These are phyloP conservation scores for Rostratula benghalensis DNA, from an alignment of 2,113 vertebrate genomes.

Conservation along the genomic window DNA sequence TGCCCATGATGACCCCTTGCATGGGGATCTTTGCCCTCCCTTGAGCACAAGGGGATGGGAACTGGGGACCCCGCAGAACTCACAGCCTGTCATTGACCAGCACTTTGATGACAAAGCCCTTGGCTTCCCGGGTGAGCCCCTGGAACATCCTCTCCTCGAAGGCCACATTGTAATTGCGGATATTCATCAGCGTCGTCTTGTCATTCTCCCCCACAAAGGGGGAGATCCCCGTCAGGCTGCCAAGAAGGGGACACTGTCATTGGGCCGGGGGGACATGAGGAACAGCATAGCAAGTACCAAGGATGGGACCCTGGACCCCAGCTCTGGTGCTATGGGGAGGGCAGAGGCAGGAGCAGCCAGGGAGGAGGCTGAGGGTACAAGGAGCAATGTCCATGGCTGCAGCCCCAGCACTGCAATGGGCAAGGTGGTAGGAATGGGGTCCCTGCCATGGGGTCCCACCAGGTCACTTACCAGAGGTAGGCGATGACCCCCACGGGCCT, in stretches of 20 bases:
- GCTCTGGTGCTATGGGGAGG: neutral
- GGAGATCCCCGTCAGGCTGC: conserved; percentile 92
- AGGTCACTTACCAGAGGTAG: conserved; percentile 88
- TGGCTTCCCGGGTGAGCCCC: conserved; percentile 90
- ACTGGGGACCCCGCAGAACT: conserved; percentile 54
- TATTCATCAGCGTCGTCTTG: conserved; percentile 90
- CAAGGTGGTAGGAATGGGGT: neutral
- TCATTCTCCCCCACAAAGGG: conserved; percentile 95
- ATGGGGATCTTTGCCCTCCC: neutral
- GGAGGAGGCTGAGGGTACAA: neutral
- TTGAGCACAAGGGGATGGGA: neutral
- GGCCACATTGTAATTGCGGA: conserved; percentile 94
- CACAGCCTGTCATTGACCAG: conserved; percentile 92
- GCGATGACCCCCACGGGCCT: conserved; percentile 93
- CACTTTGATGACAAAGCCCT: conserved; percentile 96
- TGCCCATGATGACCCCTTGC: neutral
- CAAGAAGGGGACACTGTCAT: neutral
- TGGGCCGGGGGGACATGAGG: neutral
- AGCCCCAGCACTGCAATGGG: neutral
- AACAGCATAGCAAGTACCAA: neutral
- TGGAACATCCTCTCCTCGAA: conserved; percentile 94
- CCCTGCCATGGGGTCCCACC: fast-evolving
- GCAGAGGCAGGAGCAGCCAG: neutral
- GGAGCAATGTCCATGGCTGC: neutral
- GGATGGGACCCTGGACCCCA: neutral